phyloP scores from a whole-genome alignment of 2,888 invertebrate genomes.

The Drosophila cyrtoloma region DNA sequence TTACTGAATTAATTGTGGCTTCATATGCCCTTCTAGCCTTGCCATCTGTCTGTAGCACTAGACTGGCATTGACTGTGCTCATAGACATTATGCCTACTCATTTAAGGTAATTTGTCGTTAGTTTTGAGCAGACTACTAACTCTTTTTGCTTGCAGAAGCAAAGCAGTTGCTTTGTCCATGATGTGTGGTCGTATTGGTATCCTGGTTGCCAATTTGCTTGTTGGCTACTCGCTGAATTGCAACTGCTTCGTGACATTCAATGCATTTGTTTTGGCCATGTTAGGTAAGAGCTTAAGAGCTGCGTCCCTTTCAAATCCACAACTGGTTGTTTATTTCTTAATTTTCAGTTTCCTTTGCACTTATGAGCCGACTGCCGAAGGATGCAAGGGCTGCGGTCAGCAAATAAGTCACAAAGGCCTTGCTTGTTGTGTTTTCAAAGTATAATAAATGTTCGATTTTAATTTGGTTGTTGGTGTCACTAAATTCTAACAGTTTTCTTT shows the following conservation, averaged over 20 bases:
- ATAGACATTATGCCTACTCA: constrained; percentile 43
- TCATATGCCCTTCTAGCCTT: constrained; percentile 10
- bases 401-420: neutral
- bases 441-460: constrained; percentile 10
- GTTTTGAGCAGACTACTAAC: neutral
- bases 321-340: neutral
- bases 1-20: neutral
- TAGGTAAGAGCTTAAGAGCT: constrained; percentile 8
- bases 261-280: constrained; percentile 9
- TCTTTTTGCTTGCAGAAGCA: constrained; percentile 17
- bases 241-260: constrained; percentile 41
- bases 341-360: constrained; percentile 3
- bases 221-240: constrained; percentile 28
- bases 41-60: constrained; percentile 23
- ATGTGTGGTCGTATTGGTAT: constrained; percentile 36
- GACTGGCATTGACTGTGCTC: constrained; percentile 24
- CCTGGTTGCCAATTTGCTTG: constrained; percentile 10
- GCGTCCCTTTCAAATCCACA: neutral
- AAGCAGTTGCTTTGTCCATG: constrained; percentile 32
- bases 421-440: constrained; percentile 1
- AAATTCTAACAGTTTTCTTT: neutral
- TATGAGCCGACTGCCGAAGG: neutral
- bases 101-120: constrained; percentile 24
- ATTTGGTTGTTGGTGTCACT: neutral
- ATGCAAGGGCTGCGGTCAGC: neutral